A percentile compares a stretch with the other conserved stretches of the same genome.
These are phyloP conservation scores for Hololepta plana DNA, from an alignment of 2,888 invertebrate genomes.

Conservation along the genomic window DNA sequence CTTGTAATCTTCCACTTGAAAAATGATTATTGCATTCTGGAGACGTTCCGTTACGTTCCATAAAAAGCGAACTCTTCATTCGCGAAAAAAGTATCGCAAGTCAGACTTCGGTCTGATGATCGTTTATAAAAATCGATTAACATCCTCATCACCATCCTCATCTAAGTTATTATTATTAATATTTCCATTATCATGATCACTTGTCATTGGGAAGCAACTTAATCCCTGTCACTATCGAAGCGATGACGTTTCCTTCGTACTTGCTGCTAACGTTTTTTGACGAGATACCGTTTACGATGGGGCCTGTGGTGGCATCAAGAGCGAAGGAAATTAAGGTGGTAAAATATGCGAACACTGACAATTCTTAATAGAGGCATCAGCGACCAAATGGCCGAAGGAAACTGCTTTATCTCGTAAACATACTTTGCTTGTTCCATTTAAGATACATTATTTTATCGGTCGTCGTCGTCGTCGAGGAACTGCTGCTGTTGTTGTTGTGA, in stretches of 20 bases:
- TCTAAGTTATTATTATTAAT: conserved; percentile 1
- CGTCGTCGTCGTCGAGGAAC: conserved; percentile 16
- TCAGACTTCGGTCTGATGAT: no score
- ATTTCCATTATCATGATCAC: conserved; percentile 2
- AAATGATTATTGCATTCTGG: no score
- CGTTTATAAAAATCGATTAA: conserved; percentile 1
- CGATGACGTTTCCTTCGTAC: no score
- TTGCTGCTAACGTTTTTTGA: no score
- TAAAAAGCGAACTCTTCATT: no score
- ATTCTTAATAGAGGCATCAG: conserved; percentile 21
- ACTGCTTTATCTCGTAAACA: conserved; percentile 22
- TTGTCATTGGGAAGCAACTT: no score
- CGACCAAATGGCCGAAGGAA: conserved; percentile 18
- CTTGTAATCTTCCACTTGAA: no score
- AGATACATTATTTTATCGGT: conserved; percentile 18
- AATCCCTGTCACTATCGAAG: no score
- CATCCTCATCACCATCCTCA: conserved; percentile 1
- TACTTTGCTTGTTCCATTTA: conserved; percentile 17
- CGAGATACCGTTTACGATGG: no score
- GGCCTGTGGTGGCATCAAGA: conserved; percentile 9
- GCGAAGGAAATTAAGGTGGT: conserved; percentile 21
- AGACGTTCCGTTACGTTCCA: no score
- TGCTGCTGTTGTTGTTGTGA: no score
- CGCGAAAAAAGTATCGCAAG: no score
- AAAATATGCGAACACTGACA: conserved; percentile 15